Evolutionary conservation across 2,888 invertebrate genomes (phyloP).

Genomic region (Sabatieria punctata): DNA sequence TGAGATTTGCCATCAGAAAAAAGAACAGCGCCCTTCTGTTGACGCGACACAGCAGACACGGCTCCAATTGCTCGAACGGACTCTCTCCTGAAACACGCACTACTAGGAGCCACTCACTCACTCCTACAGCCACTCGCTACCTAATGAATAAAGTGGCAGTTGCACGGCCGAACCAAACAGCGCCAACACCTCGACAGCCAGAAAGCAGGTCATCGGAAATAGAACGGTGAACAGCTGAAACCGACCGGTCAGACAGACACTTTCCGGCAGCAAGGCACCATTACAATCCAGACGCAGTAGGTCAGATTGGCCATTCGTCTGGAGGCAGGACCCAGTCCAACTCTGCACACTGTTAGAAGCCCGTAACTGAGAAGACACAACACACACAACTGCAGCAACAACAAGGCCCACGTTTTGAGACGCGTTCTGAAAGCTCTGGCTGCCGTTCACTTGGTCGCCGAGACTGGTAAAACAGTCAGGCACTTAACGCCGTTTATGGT

Average conservation of each 20-base stretch:
- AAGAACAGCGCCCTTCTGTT: conserved; percentile 47
- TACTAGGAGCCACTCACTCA: no score
- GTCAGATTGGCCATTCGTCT: conserved; percentile 64
- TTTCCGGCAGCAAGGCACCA: no score
- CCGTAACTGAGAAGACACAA: conserved; percentile 13
- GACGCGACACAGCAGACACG: conserved; percentile 17
- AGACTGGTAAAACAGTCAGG: no score
- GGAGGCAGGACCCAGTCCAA: conserved; percentile 40
- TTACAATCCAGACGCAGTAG: conserved; percentile 58
- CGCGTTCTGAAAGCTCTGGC: conserved; percentile 15
- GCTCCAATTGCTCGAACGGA: conserved; percentile 15
- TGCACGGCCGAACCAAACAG: conserved; percentile 15
- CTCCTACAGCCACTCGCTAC: background rate
- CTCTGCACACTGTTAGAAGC: conserved; percentile 15
- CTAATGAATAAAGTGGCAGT: conserved; percentile 16
- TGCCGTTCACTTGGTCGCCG: no score
- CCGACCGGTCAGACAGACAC: no score
- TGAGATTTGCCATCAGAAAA: conserved; percentile 62
- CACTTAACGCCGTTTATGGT: no score
- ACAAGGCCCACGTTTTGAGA: conserved; percentile 14
- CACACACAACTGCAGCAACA: conserved; percentile 11
- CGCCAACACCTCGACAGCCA: conserved; percentile 15
- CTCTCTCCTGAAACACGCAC: conserved; percentile 15
- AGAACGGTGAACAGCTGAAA: conserved; percentile 7
- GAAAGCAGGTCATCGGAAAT: conserved; percentile 6